A percentile compares a stretch with the other conserved stretches of the same genome.
Evolutionary conservation across 2,113 vertebrate species (phyloP).

Genomic region (Machaerirhynchus nigripectus): DNA sequence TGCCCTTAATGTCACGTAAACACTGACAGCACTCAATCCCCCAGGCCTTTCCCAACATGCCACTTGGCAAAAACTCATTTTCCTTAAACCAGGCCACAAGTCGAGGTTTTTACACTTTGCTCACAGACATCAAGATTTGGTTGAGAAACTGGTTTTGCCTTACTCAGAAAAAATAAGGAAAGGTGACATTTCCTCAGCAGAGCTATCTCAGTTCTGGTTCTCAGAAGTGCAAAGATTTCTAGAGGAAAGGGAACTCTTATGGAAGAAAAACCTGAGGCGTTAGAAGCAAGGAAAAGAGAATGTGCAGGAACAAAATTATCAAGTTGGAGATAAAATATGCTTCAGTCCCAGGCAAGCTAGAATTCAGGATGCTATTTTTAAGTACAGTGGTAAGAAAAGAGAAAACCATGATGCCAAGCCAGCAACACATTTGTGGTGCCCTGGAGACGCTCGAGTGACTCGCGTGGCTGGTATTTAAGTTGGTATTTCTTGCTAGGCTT

Average conservation of each 20-base stretch:
- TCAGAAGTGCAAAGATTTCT: neutral
- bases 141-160: neutral
- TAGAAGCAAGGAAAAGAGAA: neutral
- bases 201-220: neutral
- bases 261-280: neutral
- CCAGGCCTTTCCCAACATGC: neutral
- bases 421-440: neutral
- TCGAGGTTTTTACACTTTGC: neutral
- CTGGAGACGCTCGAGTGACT: neutral
- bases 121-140: neutral
- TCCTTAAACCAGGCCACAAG: neutral
- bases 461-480: neutral
- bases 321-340: neutral
- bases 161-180: neutral
- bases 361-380: conserved; percentile 14
- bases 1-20: neutral
- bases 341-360: neutral
- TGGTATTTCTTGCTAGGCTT: conserved; percentile 2
- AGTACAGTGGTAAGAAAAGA: neutral
- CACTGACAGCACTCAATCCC: neutral
- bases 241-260: neutral
- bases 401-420: neutral
- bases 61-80: neutral
- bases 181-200: neutral
- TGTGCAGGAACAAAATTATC: neutral